Percentiles rank a stretch among this genome's conserved stretches.
Conservation (phyloP, 2,888 invertebrate species). For the Cephus runcator region DNA sequence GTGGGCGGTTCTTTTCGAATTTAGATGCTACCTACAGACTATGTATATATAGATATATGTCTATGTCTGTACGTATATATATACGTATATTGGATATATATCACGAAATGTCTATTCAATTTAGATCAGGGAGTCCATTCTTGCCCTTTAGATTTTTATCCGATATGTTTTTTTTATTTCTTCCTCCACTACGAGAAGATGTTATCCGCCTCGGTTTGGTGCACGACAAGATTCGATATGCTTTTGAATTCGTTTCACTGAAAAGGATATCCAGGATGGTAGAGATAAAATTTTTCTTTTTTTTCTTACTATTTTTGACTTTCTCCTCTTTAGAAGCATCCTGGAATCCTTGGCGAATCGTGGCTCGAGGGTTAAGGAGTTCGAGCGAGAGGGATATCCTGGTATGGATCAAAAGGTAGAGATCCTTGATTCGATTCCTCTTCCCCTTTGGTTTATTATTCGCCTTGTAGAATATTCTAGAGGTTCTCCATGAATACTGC, state of each 20-base stretch:
- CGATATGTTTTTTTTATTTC: background rate
- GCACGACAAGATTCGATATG: background rate
- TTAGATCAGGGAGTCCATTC: background rate
- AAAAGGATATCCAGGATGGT: background rate
- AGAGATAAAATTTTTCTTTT: background rate
- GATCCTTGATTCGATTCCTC: background rate
- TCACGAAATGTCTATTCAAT: conserved; percentile 27
- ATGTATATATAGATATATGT: background rate
- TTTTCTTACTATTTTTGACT: background rate
- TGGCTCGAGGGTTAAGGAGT: background rate
- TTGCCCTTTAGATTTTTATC: background rate
- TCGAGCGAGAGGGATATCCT: background rate
- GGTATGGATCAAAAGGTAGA: background rate
- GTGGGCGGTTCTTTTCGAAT: background rate
- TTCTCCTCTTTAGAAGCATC: background rate
- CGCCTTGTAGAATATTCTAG: background rate
- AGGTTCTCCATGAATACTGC: background rate
- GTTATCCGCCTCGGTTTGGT: background rate
- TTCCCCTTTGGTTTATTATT: background rate
- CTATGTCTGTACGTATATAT: background rate
- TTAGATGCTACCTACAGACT: background rate
- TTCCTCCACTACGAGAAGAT: background rate
- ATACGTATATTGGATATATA: conserved; percentile 12
- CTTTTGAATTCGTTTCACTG: background rate
- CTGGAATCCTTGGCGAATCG: background rate